A percentile compares a stretch with the other conserved stretches of the same genome.
Evolutionary conservation across 1,140 invertebrate genomes (phyloP).

Genomic region (Lepeophtheirus salmonis): DNA sequence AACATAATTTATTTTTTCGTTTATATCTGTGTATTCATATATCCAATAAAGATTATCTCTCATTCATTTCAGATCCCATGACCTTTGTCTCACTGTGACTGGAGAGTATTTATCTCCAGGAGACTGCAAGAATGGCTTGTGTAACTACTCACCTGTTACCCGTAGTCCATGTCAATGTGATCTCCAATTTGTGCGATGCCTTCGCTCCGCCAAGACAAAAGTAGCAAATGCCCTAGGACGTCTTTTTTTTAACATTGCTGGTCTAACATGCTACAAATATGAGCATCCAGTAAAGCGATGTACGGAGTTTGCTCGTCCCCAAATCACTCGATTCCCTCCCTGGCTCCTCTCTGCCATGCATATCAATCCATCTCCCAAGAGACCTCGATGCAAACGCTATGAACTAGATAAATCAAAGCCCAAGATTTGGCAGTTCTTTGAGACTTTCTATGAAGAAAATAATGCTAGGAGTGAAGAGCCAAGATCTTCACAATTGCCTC

Average conservation of each 20-base stretch:
- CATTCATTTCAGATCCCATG: conserved; percentile 5
- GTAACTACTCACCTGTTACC: conserved; percentile 5
- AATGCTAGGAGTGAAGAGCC: neutral
- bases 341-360: neutral
- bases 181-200: neutral
- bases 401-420: conserved; percentile 1
- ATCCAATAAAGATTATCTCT: too few species aligned
- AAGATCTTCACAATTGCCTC: too few species aligned
- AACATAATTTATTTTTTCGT: too few species aligned
- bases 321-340: neutral
- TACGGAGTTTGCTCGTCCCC: neutral
- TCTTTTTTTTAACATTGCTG: conserved; percentile 3
- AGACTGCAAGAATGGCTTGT: conserved; percentile 3
- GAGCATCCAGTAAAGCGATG: conserved; percentile 7
- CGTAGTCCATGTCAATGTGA: conserved; percentile 1
- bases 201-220: neutral
- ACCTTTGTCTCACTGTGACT: neutral
- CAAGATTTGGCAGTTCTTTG: conserved; percentile 10
- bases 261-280: conserved; percentile 7
- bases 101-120: conserved; percentile 3
- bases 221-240: neutral
- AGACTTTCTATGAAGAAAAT: neutral
- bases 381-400: neutral
- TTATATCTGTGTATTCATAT: too few species aligned
- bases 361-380: neutral